Evolutionary conservation across 2,888 invertebrate species (phyloP).

Genomic region (Eupsilia transversa): DNA sequence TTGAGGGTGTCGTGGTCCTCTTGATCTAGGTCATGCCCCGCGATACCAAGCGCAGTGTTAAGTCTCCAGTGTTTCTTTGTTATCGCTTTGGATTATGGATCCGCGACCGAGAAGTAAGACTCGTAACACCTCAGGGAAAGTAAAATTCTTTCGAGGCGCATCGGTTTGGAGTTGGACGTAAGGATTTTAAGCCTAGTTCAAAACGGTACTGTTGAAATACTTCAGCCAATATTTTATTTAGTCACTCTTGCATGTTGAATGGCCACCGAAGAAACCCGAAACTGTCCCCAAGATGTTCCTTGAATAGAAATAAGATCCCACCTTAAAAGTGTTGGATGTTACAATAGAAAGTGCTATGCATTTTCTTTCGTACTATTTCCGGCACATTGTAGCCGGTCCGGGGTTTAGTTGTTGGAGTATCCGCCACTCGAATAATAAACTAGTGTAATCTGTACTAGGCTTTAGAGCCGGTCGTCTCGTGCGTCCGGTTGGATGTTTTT

Average conservation of each 20-base stretch:
- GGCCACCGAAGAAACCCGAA: conserved; percentile 28
- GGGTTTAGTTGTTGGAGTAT: conserved; percentile 41
- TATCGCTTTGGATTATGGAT: conserved; percentile 67
- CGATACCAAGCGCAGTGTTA: conserved; percentile 62
- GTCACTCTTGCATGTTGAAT: conserved; percentile 28
- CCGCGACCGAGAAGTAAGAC: conserved; percentile 55
- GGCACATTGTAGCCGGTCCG: conserved; percentile 30
- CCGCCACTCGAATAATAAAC: conserved; percentile 53
- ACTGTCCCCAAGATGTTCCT: conserved; percentile 41
- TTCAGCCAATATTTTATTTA: conserved; percentile 45
- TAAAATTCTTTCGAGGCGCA: conserved; percentile 70
- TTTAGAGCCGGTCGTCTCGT: conserved; percentile 53
- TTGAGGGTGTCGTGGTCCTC: conserved; percentile 33
- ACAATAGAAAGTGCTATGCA: conserved; percentile 58
- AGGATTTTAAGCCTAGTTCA: conserved; percentile 59
- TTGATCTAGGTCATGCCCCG: conserved; percentile 69
- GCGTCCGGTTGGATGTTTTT: conserved; percentile 59
- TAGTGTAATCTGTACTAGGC: conserved; percentile 57
- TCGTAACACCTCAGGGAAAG: conserved; percentile 74
- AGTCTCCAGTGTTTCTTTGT: conserved; percentile 65
- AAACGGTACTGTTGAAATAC: conserved; percentile 25
- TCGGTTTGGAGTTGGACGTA: conserved; percentile 48
- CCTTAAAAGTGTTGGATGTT: conserved; percentile 53
- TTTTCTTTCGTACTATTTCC: conserved; percentile 57
- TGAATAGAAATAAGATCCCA: conserved; percentile 56